Evolutionary conservation across 1,140 invertebrate genomes (phyloP).

Genomic region (Trachymyrmex cornetzi): DNA sequence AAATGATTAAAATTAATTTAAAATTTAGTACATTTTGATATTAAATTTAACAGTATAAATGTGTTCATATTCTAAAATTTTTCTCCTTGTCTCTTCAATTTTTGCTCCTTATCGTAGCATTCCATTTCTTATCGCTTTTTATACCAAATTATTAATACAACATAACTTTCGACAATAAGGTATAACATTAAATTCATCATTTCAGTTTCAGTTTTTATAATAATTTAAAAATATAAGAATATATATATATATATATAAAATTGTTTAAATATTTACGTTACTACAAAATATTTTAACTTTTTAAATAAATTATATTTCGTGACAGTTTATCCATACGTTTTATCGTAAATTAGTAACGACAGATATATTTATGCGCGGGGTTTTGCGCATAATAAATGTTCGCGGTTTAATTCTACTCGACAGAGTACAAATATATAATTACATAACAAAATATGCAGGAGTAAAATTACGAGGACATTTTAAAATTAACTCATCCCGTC

Average conservation of each 20-base stretch:
- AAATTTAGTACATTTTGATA: too few species aligned
- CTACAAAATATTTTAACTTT: conserved; percentile 18
- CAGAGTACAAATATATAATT: conserved; percentile 15
- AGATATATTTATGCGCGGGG: background rate
- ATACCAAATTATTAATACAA: background rate
- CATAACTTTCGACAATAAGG: background rate
- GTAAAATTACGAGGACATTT: conserved; percentile 2
- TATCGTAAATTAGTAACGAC: conserved; percentile 15
- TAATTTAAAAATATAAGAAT: too few species aligned
- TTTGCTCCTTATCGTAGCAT: background rate
- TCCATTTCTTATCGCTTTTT: background rate
- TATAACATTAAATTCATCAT: conserved; percentile 6
- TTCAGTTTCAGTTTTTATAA: background rate
- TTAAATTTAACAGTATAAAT: too few species aligned
- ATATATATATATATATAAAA: background rate
- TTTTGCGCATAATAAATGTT: conserved; percentile 17
- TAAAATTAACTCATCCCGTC: conserved; percentile 23
- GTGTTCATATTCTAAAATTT: background rate
- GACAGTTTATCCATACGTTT: background rate
- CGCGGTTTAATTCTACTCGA: conserved; percentile 27
- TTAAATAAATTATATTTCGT: conserved; percentile 11
- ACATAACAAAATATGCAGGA: conserved; percentile 1
- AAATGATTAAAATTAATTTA: too few species aligned
- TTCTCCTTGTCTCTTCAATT: background rate
- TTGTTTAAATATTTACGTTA: background rate